Evolutionary conservation across 2,888 invertebrate genomes (phyloP).

Genomic region (Ecliptopera silaceata): DNA sequence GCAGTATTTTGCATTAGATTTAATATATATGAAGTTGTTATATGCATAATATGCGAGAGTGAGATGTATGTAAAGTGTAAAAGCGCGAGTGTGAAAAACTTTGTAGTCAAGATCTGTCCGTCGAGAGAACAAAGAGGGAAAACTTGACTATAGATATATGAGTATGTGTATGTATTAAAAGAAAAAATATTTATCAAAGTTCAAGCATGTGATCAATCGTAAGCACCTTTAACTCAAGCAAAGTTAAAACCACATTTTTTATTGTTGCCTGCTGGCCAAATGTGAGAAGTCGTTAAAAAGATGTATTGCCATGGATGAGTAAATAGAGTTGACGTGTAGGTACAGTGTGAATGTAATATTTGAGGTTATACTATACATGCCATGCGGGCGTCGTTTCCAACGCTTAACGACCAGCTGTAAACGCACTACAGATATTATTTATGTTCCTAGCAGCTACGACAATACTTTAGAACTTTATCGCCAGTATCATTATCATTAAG

Average conservation of each 20-base stretch:
- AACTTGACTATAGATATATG: too few relatives aligned
- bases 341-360: constrained; percentile 25
- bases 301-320: constrained; percentile 42
- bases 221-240: constrained; percentile 13
- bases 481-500: constrained; percentile 34
- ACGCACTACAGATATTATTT: constrained; percentile 33
- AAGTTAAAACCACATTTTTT: constrained; percentile 25
- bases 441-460: constrained; percentile 32
- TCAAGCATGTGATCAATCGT: constrained; percentile 5
- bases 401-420: constrained; percentile 39
- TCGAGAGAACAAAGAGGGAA: too few relatives aligned
- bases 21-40: not conserved
- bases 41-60: too few relatives aligned
- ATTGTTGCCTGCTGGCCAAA: constrained; percentile 37
- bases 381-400: constrained; percentile 32
- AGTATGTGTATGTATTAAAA: too few relatives aligned
- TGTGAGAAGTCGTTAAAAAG: constrained; percentile 61
- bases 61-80: too few relatives aligned
- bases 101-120: too few relatives aligned
- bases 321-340: constrained; percentile 37
- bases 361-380: constrained; percentile 29
- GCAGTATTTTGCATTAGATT: not conserved
- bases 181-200: constrained; percentile 1
- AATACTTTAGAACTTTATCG: constrained; percentile 34
- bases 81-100: too few relatives aligned